A percentile compares a stretch with the other conserved stretches of the same genome.
These are phyloP conservation scores for Desmodus rotundus DNA, from an alignment of 2,113 vertebrate species.

Conservation along the genomic window DNA sequence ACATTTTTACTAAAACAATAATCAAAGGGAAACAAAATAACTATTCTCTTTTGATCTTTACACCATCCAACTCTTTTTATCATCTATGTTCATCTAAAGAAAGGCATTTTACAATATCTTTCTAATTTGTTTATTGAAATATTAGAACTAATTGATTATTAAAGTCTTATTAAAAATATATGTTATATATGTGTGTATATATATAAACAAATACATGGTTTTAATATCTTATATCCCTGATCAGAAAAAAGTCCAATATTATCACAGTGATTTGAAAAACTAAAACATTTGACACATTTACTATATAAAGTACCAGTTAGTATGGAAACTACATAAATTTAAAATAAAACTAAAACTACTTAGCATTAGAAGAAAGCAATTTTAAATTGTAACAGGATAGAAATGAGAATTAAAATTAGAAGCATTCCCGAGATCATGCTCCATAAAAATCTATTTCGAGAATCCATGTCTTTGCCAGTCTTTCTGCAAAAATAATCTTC, in stretches of 20 bases:
- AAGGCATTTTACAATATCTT: background rate
- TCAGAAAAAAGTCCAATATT: background rate
- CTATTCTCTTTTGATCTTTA: background rate
- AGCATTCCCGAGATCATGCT: background rate
- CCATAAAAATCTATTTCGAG: conserved; percentile 29
- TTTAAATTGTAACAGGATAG: background rate
- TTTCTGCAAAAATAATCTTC: background rate
- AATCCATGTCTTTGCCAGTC: background rate
- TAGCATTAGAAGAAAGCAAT: background rate
- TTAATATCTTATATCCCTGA: background rate
- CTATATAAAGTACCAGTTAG: background rate
- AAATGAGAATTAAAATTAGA: conserved; percentile 26
- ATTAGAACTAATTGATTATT: background rate
- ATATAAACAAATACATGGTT: background rate
- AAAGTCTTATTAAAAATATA: background rate
- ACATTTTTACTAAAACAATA: background rate
- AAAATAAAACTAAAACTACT: conserved; percentile 27
- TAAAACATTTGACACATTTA: background rate
- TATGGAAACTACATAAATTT: background rate
- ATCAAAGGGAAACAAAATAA: background rate
- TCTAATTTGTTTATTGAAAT: background rate
- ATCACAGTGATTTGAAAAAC: background rate
- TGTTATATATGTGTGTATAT: background rate
- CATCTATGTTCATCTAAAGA: background rate
- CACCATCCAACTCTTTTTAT: background rate